Evolutionary conservation across 2,113 vertebrate genomes (phyloP).

Genomic region (Raphicerus campestris): DNA sequence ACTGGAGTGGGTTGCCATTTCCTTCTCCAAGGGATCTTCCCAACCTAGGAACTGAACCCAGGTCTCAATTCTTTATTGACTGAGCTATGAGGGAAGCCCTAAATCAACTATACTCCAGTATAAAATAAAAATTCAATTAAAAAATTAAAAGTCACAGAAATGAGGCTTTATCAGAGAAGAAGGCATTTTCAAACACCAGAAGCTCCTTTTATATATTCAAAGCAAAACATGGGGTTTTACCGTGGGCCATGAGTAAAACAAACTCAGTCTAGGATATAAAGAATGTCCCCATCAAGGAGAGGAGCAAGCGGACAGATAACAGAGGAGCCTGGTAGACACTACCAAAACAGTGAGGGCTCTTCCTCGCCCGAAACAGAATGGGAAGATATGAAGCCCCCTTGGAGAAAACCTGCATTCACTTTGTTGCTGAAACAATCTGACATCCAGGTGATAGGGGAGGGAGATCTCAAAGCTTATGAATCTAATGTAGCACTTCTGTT

Average conservation of each 20-base stretch:
- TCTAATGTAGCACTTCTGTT: neutral
- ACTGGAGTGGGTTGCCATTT: neutral
- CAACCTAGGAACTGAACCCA: neutral
- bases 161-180: conserved; percentile 3
- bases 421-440: neutral
- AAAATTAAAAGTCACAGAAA: neutral
- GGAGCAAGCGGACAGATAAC: neutral
- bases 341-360: neutral
- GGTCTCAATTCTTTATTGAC: neutral
- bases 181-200: neutral
- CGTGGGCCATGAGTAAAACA: neutral
- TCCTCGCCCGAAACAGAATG: neutral
- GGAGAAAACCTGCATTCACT: neutral
- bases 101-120: neutral
- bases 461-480: neutral
- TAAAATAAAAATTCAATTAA: neutral
- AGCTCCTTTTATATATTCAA: neutral
- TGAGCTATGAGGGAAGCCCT: neutral
- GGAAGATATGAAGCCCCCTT: neutral
- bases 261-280: neutral
- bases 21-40: neutral
- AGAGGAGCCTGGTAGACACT: neutral
- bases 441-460: neutral
- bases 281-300: neutral
- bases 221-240: neutral